Percentiles rank a stretch among this genome's conserved stretches.
Evolutionary conservation across 1,140 invertebrate species (phyloP).

Genomic region (Psix sp.): DNA sequence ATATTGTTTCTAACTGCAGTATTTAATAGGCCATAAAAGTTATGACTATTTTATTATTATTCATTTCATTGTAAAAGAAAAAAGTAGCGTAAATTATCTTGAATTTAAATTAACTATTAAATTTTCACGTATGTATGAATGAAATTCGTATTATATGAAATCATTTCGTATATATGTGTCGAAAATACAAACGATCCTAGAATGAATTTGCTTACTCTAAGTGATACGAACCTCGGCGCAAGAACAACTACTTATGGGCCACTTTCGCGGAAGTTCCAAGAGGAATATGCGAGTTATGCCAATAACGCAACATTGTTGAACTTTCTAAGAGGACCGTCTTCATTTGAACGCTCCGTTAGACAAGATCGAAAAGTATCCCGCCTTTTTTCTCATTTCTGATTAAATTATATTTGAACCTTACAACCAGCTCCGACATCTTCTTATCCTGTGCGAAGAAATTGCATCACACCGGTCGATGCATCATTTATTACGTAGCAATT

Average conservation of each 20-base stretch:
- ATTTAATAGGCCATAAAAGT: no score
- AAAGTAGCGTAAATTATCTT: no score
- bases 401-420: slow-evolving; percentile 41
- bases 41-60: no score
- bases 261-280: slow-evolving; percentile 69
- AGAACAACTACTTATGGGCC: slow-evolving; percentile 33
- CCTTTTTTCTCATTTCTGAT: slow-evolving; percentile 31
- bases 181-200: no score
- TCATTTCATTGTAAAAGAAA: no score
- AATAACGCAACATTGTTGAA: slow-evolving; percentile 67
- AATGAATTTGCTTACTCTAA: slow-evolving; percentile 7
- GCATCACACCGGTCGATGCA: slow-evolving; percentile 39
- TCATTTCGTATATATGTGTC: no score
- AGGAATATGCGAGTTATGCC: slow-evolving; percentile 64
- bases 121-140: no score
- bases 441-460: slow-evolving; percentile 39
- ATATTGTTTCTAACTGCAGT: no score
- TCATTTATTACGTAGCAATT: slow-evolving; percentile 52
- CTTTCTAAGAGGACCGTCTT: slow-evolving; percentile 68
- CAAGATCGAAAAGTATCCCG: slow-evolving; percentile 44
- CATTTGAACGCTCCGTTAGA: slow-evolving; percentile 62
- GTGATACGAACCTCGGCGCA: slow-evolving; percentile 34
- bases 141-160: no score
- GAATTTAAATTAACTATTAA: no score
- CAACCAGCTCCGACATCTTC: slow-evolving; percentile 3